phyloP scores from a whole-genome alignment of 2,113 vertebrate genomes.

The Brienomyrus longianalis region DNA sequence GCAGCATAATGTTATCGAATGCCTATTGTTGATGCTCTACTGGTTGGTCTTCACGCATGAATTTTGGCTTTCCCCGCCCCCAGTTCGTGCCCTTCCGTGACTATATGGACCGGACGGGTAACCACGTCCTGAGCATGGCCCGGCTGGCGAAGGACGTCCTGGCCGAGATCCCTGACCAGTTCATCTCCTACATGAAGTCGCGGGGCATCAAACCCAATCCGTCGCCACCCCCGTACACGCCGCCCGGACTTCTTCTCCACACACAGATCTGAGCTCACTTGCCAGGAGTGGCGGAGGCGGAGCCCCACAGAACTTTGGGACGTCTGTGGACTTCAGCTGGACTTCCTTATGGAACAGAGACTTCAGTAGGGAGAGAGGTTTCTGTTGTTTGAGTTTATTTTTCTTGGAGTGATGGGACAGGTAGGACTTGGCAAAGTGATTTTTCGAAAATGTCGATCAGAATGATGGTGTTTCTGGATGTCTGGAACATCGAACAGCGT shows the following conservation, averaged over 20 bases:
- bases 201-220: conserved; percentile 70
- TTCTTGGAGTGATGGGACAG: background rate
- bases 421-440: background rate
- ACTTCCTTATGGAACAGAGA: conserved; percentile 22
- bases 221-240: conserved; percentile 64
- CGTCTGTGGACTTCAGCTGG: conserved; percentile 28
- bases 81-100: conserved; percentile 90
- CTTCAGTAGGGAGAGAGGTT: background rate
- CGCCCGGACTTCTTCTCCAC: conserved; percentile 65
- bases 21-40: background rate
- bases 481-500: background rate
- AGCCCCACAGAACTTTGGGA: conserved; percentile 38
- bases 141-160: conserved; percentile 84
- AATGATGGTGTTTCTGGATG: conserved; percentile 56
- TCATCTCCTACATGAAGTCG: conserved; percentile 88
- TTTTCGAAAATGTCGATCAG: conserved; percentile 13
- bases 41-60: background rate
- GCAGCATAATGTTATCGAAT: background rate
- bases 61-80: background rate
- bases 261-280: conserved; percentile 59
- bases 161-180: conserved; percentile 86
- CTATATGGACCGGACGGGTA: conserved; percentile 82
- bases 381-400: background rate
- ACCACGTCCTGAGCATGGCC: conserved; percentile 86
- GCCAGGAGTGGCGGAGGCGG: conserved; percentile 22